Evolutionary conservation across 2,113 vertebrate species (phyloP).

Genomic region (Leptosomus discolor): DNA sequence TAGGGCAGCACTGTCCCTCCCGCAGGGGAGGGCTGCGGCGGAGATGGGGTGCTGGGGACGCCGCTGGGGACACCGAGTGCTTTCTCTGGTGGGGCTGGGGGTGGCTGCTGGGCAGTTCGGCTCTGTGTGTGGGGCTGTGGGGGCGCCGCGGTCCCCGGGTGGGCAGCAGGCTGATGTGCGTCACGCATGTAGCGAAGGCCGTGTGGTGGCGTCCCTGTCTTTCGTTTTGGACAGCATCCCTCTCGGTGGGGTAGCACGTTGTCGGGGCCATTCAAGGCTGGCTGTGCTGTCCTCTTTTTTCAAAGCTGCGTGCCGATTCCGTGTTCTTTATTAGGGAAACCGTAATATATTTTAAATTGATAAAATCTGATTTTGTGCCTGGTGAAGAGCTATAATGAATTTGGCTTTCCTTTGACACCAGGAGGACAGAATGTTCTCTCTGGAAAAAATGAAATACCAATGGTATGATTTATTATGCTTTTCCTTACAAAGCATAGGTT

Average conservation of each 20-base stretch:
- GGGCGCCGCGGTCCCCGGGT: no score
- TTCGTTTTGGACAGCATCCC: background rate
- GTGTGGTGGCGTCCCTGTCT: background rate
- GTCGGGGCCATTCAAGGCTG: background rate
- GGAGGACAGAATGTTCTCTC: background rate
- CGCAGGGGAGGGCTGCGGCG: no score
- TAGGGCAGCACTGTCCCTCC: no score
- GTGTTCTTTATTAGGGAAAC: background rate
- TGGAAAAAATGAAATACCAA: background rate
- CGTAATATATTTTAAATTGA: background rate
- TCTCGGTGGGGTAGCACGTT: background rate
- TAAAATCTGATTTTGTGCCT: background rate
- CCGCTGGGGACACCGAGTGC: no score
- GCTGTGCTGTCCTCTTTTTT: background rate
- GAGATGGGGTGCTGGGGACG: no score
- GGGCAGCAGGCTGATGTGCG: background rate
- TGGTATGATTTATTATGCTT: background rate
- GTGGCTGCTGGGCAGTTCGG: rapidly evolving
- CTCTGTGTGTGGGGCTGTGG: no score
- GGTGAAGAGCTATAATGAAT: background rate
- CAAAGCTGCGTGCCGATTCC: background rate
- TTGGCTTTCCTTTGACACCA: background rate
- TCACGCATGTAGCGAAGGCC: background rate
- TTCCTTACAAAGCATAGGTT: background rate
- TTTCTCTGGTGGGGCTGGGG: background rate